These are phyloP conservation scores for Entomobrya multifasciata DNA, from an alignment of 2,888 invertebrate species.

Conservation along the genomic window DNA sequence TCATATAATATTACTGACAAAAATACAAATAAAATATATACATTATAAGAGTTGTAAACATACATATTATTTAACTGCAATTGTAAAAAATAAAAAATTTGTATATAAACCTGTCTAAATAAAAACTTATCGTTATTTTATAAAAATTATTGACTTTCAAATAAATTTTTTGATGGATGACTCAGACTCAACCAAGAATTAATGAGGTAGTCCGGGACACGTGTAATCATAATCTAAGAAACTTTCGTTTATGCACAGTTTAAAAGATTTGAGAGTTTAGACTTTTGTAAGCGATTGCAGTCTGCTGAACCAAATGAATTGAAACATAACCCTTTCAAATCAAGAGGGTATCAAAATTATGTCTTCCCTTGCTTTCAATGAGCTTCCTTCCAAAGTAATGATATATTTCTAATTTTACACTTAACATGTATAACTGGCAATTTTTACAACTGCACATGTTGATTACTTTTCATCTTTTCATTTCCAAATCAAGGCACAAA, in stretches of 20 bases:
- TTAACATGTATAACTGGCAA: neutral
- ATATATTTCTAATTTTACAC: neutral
- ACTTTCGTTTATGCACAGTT: neutral
- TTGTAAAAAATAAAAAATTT: no score
- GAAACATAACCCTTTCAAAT: neutral
- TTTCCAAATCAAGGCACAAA: conserved; percentile 18
- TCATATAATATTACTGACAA: no score
- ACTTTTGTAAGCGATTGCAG: neutral
- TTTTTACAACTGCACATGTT: neutral
- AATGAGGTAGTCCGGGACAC: conserved; percentile 19
- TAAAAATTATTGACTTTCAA: neutral
- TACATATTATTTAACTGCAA: no score
- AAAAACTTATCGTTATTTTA: neutral
- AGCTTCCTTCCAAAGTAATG: conserved; percentile 24
- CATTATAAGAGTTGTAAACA: no score
- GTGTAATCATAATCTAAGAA: neutral
- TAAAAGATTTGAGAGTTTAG: no score
- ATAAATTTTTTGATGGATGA: neutral
- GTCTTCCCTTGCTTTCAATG: neutral
- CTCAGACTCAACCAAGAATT: no score
- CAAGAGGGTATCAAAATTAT: neutral
- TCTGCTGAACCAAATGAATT: no score
- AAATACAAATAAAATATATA: no score
- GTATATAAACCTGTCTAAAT: no score
- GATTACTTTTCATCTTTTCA: neutral